These are phyloP conservation scores for Ptilodon capucinus DNA, from an alignment of 2,888 invertebrate species.

Conservation along the genomic window DNA sequence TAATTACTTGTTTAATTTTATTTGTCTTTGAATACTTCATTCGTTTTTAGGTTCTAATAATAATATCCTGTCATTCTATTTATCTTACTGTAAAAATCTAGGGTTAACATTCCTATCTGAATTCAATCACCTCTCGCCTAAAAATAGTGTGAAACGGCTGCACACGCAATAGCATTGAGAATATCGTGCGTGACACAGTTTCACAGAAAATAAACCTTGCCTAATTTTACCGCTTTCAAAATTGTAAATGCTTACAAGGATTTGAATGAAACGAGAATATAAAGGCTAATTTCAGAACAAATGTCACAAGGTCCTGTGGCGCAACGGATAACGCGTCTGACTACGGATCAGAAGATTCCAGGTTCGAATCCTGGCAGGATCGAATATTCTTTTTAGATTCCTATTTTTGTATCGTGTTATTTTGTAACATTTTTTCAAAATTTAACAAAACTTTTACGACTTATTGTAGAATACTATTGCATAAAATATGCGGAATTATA, in stretches of 20 bases:
- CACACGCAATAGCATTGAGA: constrained; percentile 22
- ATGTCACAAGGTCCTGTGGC: constrained; percentile 72
- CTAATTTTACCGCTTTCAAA: constrained; percentile 1
- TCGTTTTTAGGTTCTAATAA: too few relatives aligned
- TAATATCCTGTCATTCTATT: background rate
- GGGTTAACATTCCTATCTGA: background rate
- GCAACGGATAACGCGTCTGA: constrained; percentile 87
- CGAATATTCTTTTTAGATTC: constrained; percentile 16
- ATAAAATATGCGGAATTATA: too few relatives aligned
- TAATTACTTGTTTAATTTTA: too few relatives aligned
- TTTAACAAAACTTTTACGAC: too few relatives aligned
- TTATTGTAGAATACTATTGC: too few relatives aligned
- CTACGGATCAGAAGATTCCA: constrained; percentile 88
- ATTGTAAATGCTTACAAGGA: background rate
- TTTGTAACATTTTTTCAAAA: background rate
- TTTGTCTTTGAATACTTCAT: constrained; percentile 8
- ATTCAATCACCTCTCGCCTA: background rate
- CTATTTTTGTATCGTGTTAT: background rate
- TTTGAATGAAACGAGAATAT: background rate
- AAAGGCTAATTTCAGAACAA: fast-evolving
- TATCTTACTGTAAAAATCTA: background rate
- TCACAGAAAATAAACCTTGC: constrained; percentile 12
- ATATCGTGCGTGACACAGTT: background rate
- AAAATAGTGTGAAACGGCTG: constrained; percentile 6
- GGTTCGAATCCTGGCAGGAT: constrained; percentile 85